Conservation (phyloP, 2,888 invertebrate genomes). For the Notodonta dromedarius region DNA sequence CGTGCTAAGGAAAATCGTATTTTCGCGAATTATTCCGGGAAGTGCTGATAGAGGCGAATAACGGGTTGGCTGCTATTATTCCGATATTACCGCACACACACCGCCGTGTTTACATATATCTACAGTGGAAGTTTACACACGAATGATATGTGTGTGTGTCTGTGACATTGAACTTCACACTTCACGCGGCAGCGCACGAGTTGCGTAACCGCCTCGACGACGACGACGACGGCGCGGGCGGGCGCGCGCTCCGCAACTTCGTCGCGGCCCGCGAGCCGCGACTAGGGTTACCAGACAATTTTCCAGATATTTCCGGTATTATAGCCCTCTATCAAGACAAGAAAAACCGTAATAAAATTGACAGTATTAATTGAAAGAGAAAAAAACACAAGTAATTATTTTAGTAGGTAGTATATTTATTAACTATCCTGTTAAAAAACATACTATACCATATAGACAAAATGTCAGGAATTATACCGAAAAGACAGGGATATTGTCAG, state of each 20-base stretch:
- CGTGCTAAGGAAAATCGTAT: conserved; percentile 65
- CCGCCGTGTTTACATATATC: conserved; percentile 41
- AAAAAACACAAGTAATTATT: too few species aligned
- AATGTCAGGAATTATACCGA: too few species aligned
- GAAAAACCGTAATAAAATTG: too few species aligned
- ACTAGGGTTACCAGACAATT: too few species aligned
- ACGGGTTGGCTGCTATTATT: conserved; percentile 78
- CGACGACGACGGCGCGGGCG: conserved; percentile 15
- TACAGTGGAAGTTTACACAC: conserved; percentile 35
- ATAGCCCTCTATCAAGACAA: too few species aligned
- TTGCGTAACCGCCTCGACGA: conserved; percentile 69
- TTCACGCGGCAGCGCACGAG: conserved; percentile 76
- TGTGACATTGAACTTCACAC: conserved; percentile 84
- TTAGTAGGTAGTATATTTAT: too few species aligned
- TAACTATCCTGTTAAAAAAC: too few species aligned
- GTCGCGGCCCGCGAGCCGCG: conserved; percentile 11
- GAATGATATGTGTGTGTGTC: conserved; percentile 57
- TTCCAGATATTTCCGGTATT: too few species aligned
- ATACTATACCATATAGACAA: too few species aligned
- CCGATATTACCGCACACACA: conserved; percentile 64
- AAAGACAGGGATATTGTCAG: too few species aligned
- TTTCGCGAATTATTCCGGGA: conserved; percentile 80
- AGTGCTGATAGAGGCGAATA: conserved; percentile 76
- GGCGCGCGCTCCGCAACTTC: conserved; percentile 27
- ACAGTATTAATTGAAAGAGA: too few species aligned